Percentiles rank a stretch among this genome's conserved stretches.
These are phyloP conservation scores for Madoqua kirkii DNA, from an alignment of 2,113 vertebrate species.

Conservation along the genomic window DNA sequence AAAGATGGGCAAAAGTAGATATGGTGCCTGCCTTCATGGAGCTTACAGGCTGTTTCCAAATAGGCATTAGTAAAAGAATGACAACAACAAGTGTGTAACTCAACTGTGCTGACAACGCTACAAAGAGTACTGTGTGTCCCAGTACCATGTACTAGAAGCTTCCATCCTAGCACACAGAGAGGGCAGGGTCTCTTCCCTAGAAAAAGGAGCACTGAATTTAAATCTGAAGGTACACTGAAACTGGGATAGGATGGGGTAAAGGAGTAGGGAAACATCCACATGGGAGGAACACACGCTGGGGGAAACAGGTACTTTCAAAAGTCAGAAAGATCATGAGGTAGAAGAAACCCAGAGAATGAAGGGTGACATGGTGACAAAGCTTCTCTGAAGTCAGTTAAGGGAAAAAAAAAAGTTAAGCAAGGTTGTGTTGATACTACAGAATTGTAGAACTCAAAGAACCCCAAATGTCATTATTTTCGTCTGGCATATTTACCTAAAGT, in stretches of 20 bases:
- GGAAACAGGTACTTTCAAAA: not conserved
- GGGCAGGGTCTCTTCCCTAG: not conserved
- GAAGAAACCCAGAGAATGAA: not conserved
- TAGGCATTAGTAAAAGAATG: not conserved
- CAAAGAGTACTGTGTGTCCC: too few species aligned
- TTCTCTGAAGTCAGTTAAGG: not conserved
- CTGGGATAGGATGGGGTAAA: not conserved
- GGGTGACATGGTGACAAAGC: not conserved
- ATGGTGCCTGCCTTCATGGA: not conserved
- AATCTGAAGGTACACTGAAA: not conserved
- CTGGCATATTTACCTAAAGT: conserved; percentile 7
- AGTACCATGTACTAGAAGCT: not conserved
- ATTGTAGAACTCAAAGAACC: not conserved
- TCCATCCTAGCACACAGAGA: not conserved
- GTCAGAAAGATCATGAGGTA: not conserved
- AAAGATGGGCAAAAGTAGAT: not conserved
- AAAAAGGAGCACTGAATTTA: not conserved
- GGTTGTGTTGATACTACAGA: not conserved
- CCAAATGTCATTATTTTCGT: not conserved
- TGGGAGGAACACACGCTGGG: not conserved
- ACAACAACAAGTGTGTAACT: not conserved
- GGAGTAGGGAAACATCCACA: not conserved
- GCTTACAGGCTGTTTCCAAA: not conserved
- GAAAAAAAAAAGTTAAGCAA: not conserved
- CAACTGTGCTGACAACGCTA: not conserved